phyloP scores from a whole-genome alignment of 2,113 vertebrate species.

The Passer domesticus region DNA sequence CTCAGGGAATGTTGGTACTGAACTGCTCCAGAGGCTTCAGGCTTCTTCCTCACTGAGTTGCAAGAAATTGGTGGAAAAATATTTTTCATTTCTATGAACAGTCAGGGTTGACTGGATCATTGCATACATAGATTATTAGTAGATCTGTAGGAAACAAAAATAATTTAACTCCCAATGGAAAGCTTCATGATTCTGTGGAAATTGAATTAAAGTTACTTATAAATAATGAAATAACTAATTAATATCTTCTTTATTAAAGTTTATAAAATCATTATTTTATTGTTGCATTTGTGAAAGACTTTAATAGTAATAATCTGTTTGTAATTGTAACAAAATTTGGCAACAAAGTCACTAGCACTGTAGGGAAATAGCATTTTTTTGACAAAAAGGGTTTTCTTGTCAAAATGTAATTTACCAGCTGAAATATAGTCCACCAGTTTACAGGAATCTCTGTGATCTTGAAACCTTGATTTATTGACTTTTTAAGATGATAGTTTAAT shows the following conservation, averaged over 20 bases:
- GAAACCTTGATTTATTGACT: neutral
- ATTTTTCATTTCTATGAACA: neutral
- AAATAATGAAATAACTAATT: neutral
- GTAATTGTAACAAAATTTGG: neutral
- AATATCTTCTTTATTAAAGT: neutral
- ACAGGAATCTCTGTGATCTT: neutral
- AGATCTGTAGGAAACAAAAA: neutral
- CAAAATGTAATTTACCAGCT: neutral
- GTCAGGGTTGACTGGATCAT: neutral
- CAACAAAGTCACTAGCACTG: neutral
- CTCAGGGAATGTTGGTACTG: neutral
- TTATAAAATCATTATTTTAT: neutral
- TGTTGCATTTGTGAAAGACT: neutral
- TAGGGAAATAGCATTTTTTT: neutral
- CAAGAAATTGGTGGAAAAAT: neutral
- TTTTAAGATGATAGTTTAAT: neutral
- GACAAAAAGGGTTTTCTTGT: neutral
- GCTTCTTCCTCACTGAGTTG: neutral
- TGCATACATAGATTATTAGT: neutral
- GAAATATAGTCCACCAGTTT: neutral
- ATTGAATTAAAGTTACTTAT: neutral
- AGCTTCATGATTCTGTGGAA: neutral
- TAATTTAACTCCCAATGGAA: neutral
- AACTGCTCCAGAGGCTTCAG: neutral
- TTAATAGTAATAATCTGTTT: neutral